Evolutionary conservation across 2,888 invertebrate species (phyloP), one percentile per base, ranked within the genome.

Genomic region (Hermaeophaga mercurialis): DNA sequence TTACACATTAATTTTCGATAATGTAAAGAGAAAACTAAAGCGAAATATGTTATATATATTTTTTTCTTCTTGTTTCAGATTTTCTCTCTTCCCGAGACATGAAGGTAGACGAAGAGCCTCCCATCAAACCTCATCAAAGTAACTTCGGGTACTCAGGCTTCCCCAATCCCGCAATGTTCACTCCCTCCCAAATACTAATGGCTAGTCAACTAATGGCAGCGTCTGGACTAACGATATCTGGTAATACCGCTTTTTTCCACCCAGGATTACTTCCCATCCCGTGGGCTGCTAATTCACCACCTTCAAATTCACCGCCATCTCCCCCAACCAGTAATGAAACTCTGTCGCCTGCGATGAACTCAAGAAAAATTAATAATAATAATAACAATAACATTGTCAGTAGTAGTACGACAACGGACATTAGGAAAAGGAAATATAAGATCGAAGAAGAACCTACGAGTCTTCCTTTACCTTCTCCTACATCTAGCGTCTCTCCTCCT

Each of bases 241-340:
- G 79, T 0, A 80, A 75, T 62, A 84, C 85, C 8, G 83, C 84
- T 52, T 79, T 87, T 57, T 87, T 86, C 76, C 84, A 84, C 38
- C 84, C 84, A 31, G 84, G 85, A 19, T 79, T 85, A 61, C 80
- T 85, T 52, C 80, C 84, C 0, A 79, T 85, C 3, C 81, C 84
- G 65, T 28, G 81, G 80, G 79, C 70, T 68, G 36, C 75, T 73
- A 24, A 75, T 73, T 11, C 82, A 81, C 3, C 85, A 82, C 12
- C 59, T 9, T 53, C 55, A 2, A 48, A 46, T 34, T 47, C 57
- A 1, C 2, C 85, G 83, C 12, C 83, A 1, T 79, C 84, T 11
- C 78, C 83, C 70, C 75, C 83, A 65, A 54, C 73, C 67, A 55
- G 69, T 72, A 62, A 74, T 69, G 70, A 73, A 70, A 65, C 78